A percentile compares a stretch with the other conserved stretches of the same genome.
phyloP scores from a whole-genome alignment of 2,797 vertebrate species.

The Loris lydekkerianus region DNA sequence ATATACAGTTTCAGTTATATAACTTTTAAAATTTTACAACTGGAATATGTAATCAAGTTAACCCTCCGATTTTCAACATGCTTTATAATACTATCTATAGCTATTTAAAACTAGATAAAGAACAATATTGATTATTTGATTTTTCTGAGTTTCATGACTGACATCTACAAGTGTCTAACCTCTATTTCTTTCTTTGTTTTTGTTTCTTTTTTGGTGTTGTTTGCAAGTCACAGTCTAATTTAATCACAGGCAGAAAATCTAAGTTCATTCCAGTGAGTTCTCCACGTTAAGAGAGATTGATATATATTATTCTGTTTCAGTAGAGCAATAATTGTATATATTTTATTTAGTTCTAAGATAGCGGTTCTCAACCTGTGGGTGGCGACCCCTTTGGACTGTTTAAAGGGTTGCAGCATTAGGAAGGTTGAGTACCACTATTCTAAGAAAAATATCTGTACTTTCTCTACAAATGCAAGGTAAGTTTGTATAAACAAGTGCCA shows the following conservation, averaged over 20 bases:
- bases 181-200: neutral
- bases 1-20: neutral
- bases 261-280: neutral
- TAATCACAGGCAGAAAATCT: neutral
- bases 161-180: neutral
- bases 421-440: neutral
- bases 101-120: neutral
- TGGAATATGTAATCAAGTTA: neutral
- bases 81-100: neutral
- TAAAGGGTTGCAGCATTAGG: no score
- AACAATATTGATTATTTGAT: neutral
- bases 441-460: neutral
- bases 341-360: conserved; percentile 24
- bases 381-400: no score
- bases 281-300: neutral
- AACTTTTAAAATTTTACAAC: neutral
- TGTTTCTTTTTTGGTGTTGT: neutral
- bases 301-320: neutral
- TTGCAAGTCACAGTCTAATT: conserved; percentile 4
- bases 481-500: neutral
- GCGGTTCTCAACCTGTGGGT: no score
- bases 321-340: neutral
- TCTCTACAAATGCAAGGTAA: neutral
- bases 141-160: conserved; percentile 26
- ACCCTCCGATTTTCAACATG: neutral